Evolutionary conservation across 2,797 vertebrate species (phyloP), one percentile per base, ranked within the genome.

Genomic region (Enteromius argenteus): DNA sequence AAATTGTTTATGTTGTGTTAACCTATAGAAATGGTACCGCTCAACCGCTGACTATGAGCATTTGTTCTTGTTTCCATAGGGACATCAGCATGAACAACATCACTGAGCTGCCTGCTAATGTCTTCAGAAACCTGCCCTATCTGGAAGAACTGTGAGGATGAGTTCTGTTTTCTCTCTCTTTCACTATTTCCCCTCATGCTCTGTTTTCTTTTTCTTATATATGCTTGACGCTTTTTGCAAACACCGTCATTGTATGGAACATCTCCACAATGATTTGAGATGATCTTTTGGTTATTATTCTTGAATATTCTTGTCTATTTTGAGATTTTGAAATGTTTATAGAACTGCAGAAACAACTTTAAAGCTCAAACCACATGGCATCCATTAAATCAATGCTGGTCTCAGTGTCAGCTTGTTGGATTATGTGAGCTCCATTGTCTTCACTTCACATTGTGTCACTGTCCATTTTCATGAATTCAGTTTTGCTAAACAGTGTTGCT

Each of bases 31-130:
- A 69, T 9, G 2, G 8, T 35, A 51, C 44, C 42, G 32, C 37
- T 85, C 10, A 81, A 37, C 15, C 39, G 27, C 62, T 60, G 8
- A 86, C 60, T 46, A n/a, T 14, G n/a, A 51, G 35, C 37, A 3
- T 51, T 74, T 74, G 37, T 84, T 81, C 11, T 75, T 83, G n/a
- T 89, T 90, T 92, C 88, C 86, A 89, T 92, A 99, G 98, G 89
- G 98, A 99, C 92, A 94, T 99, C 92, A 99, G 98, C 92, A 99
- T 99, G 98, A 99, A 99, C 93, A 99, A 99, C 93, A 98, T 99
- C 91, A 99, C 98, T 0, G 97, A 97, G 89, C 94, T 99, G 79
- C 97, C 97, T 88, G 97, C 98, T 76, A 94, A 96, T 83, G 96
- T 97, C 0, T 99, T 99, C 94, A 98, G 96, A 94, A 98, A 96